Conservation (phyloP, 2,797 vertebrate species). For the Centroberyx gerrardi region DNA sequence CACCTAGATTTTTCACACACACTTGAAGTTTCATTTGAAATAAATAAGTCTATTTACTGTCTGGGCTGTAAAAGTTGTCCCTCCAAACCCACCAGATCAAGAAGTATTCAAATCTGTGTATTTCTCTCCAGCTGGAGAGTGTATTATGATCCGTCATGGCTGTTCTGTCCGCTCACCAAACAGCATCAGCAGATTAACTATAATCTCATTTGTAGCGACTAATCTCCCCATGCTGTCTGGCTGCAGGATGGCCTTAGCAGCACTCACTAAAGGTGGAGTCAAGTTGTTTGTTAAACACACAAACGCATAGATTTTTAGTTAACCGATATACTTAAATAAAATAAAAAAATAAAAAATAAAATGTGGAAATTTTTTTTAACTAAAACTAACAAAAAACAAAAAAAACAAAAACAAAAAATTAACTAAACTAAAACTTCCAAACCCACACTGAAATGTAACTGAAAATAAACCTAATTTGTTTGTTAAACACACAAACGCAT, state of each 20-base stretch:
- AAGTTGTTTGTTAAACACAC: background rate
- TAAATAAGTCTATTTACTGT: too few relatives aligned
- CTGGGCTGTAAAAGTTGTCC: too few relatives aligned
- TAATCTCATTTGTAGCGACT: conserved; percentile 77
- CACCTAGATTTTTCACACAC: too few relatives aligned
- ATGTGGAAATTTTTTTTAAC: background rate
- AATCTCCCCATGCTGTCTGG: conserved; percentile 58
- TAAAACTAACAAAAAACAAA: too few relatives aligned
- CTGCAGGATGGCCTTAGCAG: background rate
- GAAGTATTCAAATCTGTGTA: too few relatives aligned
- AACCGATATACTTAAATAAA: background rate
- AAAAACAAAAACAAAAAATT: too few relatives aligned
- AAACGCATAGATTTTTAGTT: background rate
- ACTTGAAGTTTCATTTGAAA: too few relatives aligned
- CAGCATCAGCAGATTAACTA: conserved; percentile 78
- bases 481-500: background rate
- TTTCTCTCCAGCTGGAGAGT: background rate
- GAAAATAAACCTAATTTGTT: too few relatives aligned
- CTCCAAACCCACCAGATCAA: too few relatives aligned
- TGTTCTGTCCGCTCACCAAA: conserved; percentile 58
- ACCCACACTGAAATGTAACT: too few relatives aligned
- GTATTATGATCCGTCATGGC: background rate
- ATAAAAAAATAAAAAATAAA: background rate
- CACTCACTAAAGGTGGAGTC: conserved; percentile 2
- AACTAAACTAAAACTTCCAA: too few relatives aligned